phyloP scores from a whole-genome alignment of 2,797 vertebrate genomes.

The Antennarius maculatus region DNA sequence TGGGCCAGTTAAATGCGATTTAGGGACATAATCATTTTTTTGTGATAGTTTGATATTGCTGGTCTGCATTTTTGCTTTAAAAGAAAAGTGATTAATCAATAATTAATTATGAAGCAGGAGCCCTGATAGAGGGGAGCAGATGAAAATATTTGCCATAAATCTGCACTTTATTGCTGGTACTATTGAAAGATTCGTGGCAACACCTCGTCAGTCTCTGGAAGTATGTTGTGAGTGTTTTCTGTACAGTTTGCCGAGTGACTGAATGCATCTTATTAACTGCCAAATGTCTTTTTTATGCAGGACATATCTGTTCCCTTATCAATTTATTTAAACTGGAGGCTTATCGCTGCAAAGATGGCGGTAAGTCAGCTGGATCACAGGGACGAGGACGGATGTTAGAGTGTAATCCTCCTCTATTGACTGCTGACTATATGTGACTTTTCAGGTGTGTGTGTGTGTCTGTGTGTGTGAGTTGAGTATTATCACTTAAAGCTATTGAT shows the following conservation, averaged over 20 bases:
- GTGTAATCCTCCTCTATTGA: slow-evolving; percentile 32
- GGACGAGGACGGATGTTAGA: slow-evolving; percentile 26
- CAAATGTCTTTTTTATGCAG: slow-evolving; percentile 63
- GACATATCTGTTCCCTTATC: slow-evolving; percentile 75
- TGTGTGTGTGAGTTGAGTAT: slow-evolving; percentile 4
- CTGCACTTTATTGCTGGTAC: slow-evolving; percentile 79
- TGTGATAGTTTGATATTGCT: slow-evolving; percentile 85
- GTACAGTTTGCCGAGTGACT: slow-evolving; percentile 69
- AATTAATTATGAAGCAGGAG: slow-evolving; percentile 86
- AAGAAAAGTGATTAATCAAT: slow-evolving; percentile 88
- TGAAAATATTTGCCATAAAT: slow-evolving; percentile 87
- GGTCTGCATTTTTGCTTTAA: slow-evolving; percentile 87
- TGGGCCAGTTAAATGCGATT: slow-evolving; percentile 81
- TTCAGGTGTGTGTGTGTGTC: not conserved
- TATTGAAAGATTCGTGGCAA: slow-evolving; percentile 73
- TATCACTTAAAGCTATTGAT: not conserved
- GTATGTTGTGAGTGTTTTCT: slow-evolving; percentile 73
- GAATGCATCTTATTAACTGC: slow-evolving; percentile 73
- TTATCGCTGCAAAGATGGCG: slow-evolving; percentile 56
- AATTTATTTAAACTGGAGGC: slow-evolving; percentile 73
- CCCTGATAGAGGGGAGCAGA: slow-evolving; percentile 81
- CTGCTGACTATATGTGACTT: slow-evolving; percentile 14
- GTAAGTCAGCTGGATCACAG: slow-evolving; percentile 49
- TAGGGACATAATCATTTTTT: slow-evolving; percentile 83
- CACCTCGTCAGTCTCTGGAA: slow-evolving; percentile 75